phyloP scores from a whole-genome alignment of 2,797 vertebrate genomes.

The Heliangelus exortis region DNA sequence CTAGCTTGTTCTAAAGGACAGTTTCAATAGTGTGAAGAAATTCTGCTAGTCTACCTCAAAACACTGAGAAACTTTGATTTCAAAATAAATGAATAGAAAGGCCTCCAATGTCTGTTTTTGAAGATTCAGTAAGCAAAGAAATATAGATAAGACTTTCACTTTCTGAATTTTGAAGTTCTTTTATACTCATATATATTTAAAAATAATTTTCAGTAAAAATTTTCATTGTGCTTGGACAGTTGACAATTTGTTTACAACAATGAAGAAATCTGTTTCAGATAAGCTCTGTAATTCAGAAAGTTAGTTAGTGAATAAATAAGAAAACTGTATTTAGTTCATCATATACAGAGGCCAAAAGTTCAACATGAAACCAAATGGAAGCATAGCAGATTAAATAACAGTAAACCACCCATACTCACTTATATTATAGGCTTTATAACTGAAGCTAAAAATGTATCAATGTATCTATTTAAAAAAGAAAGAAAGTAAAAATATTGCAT shows the following conservation, averaged over 20 bases:
- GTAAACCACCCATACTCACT: background rate
- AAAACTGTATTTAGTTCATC: background rate
- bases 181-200: background rate
- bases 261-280: background rate
- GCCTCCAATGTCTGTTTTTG: too few species aligned
- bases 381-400: background rate
- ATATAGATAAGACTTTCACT: fast-evolving
- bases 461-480: background rate
- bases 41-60: background rate
- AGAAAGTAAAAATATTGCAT: background rate
- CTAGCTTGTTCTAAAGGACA: background rate
- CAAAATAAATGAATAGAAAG: background rate
- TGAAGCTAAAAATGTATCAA: background rate
- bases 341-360: background rate
- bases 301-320: background rate
- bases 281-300: background rate
- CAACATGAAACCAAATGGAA: background rate
- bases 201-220: background rate
- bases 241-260: background rate
- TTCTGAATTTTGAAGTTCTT: background rate
- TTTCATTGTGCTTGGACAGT: background rate
- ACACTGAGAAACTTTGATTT: background rate
- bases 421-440: background rate
- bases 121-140: background rate
- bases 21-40: background rate